Percentiles rank a stretch among this genome's conserved stretches.
Evolutionary conservation across 2,113 vertebrate genomes (phyloP).

Genomic region (Lophius piscatorius): DNA sequence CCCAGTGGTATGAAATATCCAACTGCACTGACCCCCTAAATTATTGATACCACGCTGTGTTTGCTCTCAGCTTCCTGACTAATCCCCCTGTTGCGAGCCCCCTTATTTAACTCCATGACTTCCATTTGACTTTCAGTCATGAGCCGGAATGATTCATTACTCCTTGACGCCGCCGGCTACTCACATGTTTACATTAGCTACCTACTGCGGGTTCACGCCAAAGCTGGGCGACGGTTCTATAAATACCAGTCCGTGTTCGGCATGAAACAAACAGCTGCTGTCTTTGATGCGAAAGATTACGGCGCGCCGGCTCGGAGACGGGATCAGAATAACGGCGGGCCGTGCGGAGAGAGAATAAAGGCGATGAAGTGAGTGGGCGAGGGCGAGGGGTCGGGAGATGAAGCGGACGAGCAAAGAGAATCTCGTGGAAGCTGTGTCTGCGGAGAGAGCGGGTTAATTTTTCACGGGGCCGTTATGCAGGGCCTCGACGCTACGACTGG

Average conservation of each 20-base stretch:
- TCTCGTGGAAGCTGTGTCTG: conserved; percentile 36
- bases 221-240: conserved; percentile 25
- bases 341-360: conserved; percentile 15
- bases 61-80: conserved; percentile 41
- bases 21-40: conserved; percentile 60
- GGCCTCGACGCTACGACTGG: conserved; percentile 47
- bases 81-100: conserved; percentile 42
- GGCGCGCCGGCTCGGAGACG: conserved; percentile 19
- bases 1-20: conserved; percentile 64
- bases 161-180: conserved; percentile 1
- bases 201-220: conserved; percentile 22
- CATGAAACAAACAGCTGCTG: conserved; percentile 65
- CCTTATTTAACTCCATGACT: conserved; percentile 38
- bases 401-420: conserved; percentile 18
- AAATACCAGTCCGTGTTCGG: conserved; percentile 48
- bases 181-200: conserved; percentile 38
- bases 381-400: conserved; percentile 21
- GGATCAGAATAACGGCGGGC: conserved; percentile 28
- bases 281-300: conserved; percentile 53
- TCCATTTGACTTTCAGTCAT: conserved; percentile 55
- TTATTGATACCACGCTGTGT: conserved; percentile 62
- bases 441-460: conserved; percentile 66
- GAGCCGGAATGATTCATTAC: conserved; percentile 21
- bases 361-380: not conserved
- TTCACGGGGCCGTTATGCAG: conserved; percentile 66